A percentile compares a stretch with the other conserved stretches of the same genome.
Evolutionary conservation across 2,113 vertebrate genomes (phyloP).

Genomic region (Riparia riparia): DNA sequence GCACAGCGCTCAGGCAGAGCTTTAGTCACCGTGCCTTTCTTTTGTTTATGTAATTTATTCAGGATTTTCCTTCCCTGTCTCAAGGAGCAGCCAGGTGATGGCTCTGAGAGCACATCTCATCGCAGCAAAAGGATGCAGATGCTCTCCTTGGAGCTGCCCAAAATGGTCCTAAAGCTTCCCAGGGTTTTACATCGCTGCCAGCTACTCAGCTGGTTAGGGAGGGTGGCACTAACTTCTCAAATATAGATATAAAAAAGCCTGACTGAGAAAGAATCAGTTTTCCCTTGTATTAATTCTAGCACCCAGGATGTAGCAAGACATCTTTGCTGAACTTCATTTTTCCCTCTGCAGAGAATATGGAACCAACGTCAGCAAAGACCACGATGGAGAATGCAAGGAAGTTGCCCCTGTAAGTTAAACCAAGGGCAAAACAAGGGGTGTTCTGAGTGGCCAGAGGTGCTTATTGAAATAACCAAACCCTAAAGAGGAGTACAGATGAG

Average conservation of each 20-base stretch:
- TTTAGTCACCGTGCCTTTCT: background rate
- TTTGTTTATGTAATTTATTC: background rate
- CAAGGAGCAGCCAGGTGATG: background rate
- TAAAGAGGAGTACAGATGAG: background rate
- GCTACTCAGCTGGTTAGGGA: background rate
- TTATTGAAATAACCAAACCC: background rate
- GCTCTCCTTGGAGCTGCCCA: background rate
- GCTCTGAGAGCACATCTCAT: background rate
- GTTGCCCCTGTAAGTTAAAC: slow-evolving; percentile 34
- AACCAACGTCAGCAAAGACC: slow-evolving; percentile 51
- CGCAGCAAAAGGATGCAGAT: background rate
- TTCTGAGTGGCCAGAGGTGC: background rate
- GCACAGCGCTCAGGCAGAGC: rapidly evolving
- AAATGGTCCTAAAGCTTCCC: background rate
- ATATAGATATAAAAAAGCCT: background rate
- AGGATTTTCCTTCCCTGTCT: background rate
- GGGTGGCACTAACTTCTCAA: background rate
- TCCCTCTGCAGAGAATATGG: slow-evolving; percentile 44
- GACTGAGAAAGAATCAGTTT: background rate
- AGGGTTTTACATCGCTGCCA: background rate
- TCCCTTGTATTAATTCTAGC: background rate
- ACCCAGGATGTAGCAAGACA: background rate
- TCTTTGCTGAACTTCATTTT: background rate
- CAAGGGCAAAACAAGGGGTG: background rate
- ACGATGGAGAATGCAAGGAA: slow-evolving; percentile 43